Evolutionary conservation across 1,140 invertebrate genomes (phyloP), one percentile per base, ranked within the genome.

Genomic region (Heliconius congener): DNA sequence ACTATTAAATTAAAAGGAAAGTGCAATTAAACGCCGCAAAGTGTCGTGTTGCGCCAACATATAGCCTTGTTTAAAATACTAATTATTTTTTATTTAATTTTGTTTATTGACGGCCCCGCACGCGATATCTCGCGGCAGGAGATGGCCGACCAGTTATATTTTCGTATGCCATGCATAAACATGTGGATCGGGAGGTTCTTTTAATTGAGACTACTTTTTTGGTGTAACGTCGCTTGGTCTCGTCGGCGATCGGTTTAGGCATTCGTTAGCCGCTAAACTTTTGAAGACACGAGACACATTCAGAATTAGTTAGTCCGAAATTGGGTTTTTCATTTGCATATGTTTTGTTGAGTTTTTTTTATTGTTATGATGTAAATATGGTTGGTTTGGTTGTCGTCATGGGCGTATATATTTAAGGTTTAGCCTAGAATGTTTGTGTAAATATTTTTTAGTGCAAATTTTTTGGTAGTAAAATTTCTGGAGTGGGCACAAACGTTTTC

Each of bases 51-150:
- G 84, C 74, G 78, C 77, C 86, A 85, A 89, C 87, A 90, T 90
- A 88, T 88, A 86, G 83, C 82, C 78, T 73, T 79, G 70, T 82
- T 82, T 81, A 85, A 86, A 87, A 87, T 87, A 87, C 87, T 89
- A 90, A 90, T 90, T 91, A 89, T 90, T 90, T 90, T 91, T 90
- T 88, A 87, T 91, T 91, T 87, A 90, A 91, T 92, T 90, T 91
- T 89, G 88, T 91, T 91, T 91, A 90, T 90, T 88, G 87, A 81
- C 82, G 86, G 79, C 82, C 77, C 76, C 80, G 83, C 90, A 92
- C 89, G 90, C 88, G 84, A 91, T 80, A 60, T 50, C 80, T 82
- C 84, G 39, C 87, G 81, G 79, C 85, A 86, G 84, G 85, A 89
- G 85, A 81, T 75, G 85, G 39, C 73, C 71, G 74, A 84, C 79